These are phyloP conservation scores for Erethizon dorsatum DNA, from an alignment of 2,797 vertebrate species.

Conservation along the genomic window DNA sequence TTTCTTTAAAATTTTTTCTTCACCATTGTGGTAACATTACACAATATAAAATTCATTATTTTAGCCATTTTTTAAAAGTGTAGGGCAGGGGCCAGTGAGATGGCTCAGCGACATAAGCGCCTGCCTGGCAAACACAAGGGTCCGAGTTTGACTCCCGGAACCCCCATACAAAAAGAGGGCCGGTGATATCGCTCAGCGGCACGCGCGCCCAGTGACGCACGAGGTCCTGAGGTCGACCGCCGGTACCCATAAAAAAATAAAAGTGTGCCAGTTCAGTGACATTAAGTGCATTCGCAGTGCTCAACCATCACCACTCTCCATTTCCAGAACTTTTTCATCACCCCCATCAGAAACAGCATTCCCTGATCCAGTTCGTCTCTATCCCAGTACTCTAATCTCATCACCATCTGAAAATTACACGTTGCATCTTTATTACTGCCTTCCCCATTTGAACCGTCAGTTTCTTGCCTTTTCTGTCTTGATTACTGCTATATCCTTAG, in stretches of 20 bases:
- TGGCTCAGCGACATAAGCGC: no score
- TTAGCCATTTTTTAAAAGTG: not conserved
- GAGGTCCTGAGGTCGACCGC: no score
- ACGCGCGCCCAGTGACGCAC: no score
- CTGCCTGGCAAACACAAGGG: no score
- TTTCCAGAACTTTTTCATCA: not conserved
- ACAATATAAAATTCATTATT: not conserved
- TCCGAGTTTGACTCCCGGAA: no score
- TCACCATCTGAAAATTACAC: not conserved
- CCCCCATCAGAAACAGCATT: not conserved
- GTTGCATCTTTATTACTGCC: not conserved
- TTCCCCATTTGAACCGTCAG: not conserved
- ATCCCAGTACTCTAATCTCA: not conserved
- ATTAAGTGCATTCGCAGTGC: not conserved
- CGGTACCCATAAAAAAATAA: no score
- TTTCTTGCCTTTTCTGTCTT: not conserved
- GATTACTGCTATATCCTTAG: not conserved
- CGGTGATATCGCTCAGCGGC: no score
- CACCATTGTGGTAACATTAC: not conserved
- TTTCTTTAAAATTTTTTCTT: not conserved
- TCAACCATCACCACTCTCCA: not conserved
- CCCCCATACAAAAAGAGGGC: no score
- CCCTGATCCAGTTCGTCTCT: not conserved
- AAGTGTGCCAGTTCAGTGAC: not conserved
- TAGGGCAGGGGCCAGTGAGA: no score